Evolutionary conservation across 2,888 invertebrate species (phyloP).

Genomic region (Drosophila falleni): DNA sequence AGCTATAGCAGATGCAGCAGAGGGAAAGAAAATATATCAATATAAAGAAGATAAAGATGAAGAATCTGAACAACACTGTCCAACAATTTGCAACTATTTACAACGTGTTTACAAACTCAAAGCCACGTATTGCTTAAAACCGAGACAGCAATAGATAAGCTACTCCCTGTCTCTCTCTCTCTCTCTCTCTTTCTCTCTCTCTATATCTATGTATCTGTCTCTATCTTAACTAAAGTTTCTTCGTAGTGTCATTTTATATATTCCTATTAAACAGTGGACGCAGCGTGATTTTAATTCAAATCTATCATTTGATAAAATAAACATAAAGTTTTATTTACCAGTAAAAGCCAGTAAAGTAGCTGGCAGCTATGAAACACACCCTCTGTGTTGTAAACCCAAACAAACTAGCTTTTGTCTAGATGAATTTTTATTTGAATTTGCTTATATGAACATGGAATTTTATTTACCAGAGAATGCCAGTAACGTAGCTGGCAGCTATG

Average conservation of each 20-base stretch:
- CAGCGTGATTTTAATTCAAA: conserved; percentile 5
- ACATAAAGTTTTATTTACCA: no score
- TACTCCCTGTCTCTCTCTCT: background rate
- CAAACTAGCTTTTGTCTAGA: background rate
- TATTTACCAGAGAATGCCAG: no score
- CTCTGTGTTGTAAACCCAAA: background rate
- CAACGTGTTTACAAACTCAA: conserved; percentile 35
- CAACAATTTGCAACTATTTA: conserved; percentile 54
- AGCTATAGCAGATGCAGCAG: background rate
- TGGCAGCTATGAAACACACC: background rate
- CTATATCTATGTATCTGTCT: background rate
- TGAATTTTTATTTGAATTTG: no score
- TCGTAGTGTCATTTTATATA: conserved; percentile 1
- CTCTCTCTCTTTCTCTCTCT: background rate
- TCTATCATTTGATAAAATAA: no score
- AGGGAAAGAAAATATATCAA: background rate
- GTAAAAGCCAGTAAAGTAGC: no score
- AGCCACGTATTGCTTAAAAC: conserved; percentile 16
- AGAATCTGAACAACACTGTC: conserved; percentile 49
- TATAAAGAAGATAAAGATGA: background rate
- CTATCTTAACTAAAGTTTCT: background rate
- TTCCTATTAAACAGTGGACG: background rate
- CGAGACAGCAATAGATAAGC: background rate
- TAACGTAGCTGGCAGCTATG: background rate
- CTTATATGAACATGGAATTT: no score